Conservation (phyloP, 2,113 vertebrate species). For the Sitta europaea region DNA sequence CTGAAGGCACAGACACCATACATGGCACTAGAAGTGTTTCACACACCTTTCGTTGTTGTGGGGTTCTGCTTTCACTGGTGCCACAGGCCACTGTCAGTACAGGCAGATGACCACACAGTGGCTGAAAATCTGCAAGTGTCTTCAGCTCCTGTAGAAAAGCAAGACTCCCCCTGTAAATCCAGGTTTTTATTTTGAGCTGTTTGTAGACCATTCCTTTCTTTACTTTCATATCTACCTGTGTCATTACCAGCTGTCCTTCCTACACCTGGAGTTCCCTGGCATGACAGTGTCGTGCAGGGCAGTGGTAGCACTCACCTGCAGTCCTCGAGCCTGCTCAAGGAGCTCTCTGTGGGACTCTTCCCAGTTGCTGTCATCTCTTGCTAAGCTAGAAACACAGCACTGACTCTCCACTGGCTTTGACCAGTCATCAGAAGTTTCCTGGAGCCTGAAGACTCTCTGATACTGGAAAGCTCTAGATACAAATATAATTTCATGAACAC, state of each 20-base stretch:
- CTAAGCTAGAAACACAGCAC: not conserved
- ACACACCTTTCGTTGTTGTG: not conserved
- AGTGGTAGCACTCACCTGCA: not conserved
- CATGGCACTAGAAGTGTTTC: not conserved
- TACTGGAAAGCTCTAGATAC: not conserved
- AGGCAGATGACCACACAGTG: not conserved
- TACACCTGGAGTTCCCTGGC: not conserved
- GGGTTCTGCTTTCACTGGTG: not conserved
- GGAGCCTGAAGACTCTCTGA: not conserved
- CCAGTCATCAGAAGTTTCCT: not conserved
- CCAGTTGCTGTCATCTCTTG: not conserved
- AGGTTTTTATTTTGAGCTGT: not conserved
- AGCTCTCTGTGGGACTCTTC: not conserved
- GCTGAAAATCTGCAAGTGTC: not conserved
- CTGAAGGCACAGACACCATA: not conserved
- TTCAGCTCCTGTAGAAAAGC: not conserved
- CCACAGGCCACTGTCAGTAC: not conserved
- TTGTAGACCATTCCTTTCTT: not conserved
- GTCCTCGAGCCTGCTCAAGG: not conserved
- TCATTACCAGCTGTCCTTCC: not conserved
- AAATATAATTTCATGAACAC: not conserved
- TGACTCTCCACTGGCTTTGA: not conserved
- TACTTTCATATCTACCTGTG: not conserved
- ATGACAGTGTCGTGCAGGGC: fast-evolving
- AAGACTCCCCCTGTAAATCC: not conserved